Percentiles rank a stretch among this genome's conserved stretches.
These are phyloP conservation scores for Gandaritis pyraliata DNA, from an alignment of 2,888 invertebrate species.

Conservation along the genomic window DNA sequence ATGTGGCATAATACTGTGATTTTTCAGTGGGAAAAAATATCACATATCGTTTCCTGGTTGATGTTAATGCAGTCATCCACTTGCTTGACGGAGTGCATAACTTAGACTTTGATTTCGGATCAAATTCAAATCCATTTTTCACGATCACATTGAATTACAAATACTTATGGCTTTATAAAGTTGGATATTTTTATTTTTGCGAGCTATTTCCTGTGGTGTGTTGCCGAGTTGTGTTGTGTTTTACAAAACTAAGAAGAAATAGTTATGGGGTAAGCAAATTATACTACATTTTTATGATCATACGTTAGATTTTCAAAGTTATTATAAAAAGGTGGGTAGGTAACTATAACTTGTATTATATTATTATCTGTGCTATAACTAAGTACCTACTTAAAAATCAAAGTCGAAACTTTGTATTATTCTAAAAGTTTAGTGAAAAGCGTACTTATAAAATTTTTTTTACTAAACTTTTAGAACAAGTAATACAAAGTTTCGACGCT, in stretches of 20 bases:
- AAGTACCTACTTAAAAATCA: too few species aligned
- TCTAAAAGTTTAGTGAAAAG: too few species aligned
- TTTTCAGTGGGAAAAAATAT: constrained; percentile 3
- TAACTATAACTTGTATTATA: too few species aligned
- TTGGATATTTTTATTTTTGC: constrained; percentile 65
- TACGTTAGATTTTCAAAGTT: too few species aligned
- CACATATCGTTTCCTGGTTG: constrained; percentile 20
- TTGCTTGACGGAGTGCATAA: constrained; percentile 66
- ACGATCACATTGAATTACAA: constrained; percentile 80
- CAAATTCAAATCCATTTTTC: constrained; percentile 74
- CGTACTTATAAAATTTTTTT: too few species aligned
- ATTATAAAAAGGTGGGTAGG: too few species aligned
- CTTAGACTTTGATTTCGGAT: constrained; percentile 65
- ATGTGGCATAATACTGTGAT: neutral
- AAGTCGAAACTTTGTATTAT: too few species aligned
- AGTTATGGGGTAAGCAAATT: constrained; percentile 66
- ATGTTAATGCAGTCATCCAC: constrained; percentile 67
- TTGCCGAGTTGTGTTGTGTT: constrained; percentile 63
- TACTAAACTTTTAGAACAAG: too few species aligned
- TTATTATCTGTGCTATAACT: too few species aligned
- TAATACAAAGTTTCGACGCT: too few species aligned
- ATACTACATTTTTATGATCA: neutral
- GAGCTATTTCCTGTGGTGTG: constrained; percentile 69
- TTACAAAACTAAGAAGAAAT: constrained; percentile 33
- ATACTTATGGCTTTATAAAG: constrained; percentile 79